Conservation (phyloP, 2,113 vertebrate genomes). For the Oryzias javanicus region DNA sequence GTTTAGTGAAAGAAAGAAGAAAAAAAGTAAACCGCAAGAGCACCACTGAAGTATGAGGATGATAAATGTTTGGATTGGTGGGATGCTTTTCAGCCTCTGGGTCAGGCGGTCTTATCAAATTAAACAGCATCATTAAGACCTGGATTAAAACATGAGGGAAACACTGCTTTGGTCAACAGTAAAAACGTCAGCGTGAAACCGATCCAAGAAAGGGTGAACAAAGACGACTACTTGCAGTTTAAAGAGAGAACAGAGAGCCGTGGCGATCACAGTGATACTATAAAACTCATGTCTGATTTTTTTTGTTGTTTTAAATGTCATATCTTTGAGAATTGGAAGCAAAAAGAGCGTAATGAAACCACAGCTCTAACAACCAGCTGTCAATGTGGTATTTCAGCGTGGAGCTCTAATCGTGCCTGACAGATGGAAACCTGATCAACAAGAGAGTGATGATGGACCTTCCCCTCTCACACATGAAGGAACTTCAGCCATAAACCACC, state of each 20-base stretch:
- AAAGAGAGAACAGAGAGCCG: neutral
- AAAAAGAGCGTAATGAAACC: constrained; percentile 1
- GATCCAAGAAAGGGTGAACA: neutral
- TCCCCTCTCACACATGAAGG: constrained; percentile 13
- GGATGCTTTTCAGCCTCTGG: neutral
- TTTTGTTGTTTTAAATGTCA: neutral
- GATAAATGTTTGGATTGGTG: neutral
- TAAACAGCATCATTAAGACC: neutral
- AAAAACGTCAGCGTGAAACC: no score
- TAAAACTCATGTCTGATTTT: no score
- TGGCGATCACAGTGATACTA: no score
- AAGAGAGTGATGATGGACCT: constrained; percentile 38
- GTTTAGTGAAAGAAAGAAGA: no score
- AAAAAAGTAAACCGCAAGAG: no score
- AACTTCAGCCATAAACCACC: constrained; percentile 27
- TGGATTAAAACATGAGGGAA: neutral
- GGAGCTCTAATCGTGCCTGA: constrained; percentile 28
- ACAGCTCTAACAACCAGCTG: constrained; percentile 23
- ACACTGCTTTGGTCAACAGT: neutral
- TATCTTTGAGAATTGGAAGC: constrained; percentile 14
- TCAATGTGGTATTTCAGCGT: constrained; percentile 16
- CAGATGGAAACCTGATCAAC: constrained; percentile 47
- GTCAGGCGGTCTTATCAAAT: neutral
- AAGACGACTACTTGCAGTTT: neutral
- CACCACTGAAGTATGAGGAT: neutral